These are phyloP conservation scores for Solenodon paradoxus DNA, from an alignment of 2,113 vertebrate genomes.

Conservation along the genomic window DNA sequence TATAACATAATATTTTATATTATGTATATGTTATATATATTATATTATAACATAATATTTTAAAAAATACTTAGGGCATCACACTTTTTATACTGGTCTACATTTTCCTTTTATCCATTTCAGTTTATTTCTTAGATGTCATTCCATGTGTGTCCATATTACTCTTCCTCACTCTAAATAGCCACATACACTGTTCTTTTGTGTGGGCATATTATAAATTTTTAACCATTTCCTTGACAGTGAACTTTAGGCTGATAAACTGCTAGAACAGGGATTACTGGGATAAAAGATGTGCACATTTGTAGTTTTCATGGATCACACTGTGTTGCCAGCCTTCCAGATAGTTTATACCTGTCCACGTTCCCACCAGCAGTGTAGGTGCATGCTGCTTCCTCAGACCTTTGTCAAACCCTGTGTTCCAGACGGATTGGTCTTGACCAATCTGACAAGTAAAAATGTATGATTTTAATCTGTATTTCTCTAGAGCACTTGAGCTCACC, in stretches of 20 bases:
- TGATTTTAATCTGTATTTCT: constrained; percentile 11
- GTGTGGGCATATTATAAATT: background rate
- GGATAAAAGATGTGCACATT: background rate
- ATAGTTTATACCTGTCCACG: background rate
- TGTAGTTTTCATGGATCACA: background rate
- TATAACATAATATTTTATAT: no score
- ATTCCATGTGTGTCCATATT: background rate
- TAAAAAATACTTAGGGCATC: background rate
- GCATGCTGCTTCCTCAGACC: background rate
- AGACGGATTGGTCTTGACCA: background rate
- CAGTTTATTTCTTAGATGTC: background rate
- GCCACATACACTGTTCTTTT: background rate
- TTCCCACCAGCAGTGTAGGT: background rate
- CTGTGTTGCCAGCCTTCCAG: background rate
- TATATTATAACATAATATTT: no score
- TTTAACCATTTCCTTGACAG: background rate
- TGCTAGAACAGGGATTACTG: background rate
- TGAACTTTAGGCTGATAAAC: background rate
- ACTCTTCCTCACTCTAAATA: background rate
- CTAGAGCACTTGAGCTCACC: background rate
- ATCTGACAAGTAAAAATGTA: background rate
- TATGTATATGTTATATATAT: no score
- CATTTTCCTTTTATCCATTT: background rate
- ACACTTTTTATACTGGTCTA: background rate
- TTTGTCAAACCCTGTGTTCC: background rate